Evolutionary conservation across 2,888 invertebrate genomes (phyloP).

Genomic region (Eucera pruinosa): DNA sequence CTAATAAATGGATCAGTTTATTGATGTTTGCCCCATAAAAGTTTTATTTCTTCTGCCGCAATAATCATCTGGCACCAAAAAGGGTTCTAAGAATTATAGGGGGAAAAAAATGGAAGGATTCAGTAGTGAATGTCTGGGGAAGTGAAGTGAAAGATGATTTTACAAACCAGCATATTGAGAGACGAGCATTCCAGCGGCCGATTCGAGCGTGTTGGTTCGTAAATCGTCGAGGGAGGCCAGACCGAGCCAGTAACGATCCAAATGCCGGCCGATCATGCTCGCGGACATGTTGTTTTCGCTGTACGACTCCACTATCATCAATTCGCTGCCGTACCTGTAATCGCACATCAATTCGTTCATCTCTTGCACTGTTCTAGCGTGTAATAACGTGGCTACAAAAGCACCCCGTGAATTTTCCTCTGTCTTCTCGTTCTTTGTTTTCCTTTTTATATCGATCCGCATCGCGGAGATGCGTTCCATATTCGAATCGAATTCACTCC

Average conservation of each 20-base stretch:
- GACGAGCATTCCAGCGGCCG: constrained; percentile 94
- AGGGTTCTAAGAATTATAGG: not conserved
- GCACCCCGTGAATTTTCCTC: not conserved
- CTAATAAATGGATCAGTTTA: no score
- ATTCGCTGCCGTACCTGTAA: constrained; percentile 95
- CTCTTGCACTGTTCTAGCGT: constrained; percentile 24
- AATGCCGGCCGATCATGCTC: constrained; percentile 89
- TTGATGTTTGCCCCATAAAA: no score
- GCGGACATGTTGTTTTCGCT: constrained; percentile 96
- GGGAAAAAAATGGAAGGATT: not conserved
- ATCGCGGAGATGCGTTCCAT: not conserved
- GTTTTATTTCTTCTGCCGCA: no score
- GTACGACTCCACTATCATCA: constrained; percentile 96
- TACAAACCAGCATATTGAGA: constrained; percentile 94
- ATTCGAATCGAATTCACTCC: not conserved
- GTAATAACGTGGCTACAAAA: constrained; percentile 25
- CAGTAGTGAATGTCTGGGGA: not conserved
- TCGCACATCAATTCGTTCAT: constrained; percentile 34
- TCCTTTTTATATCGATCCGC: not conserved
- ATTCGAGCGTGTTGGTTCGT: constrained; percentile 96
- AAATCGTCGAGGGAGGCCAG: constrained; percentile 95
- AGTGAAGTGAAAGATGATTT: constrained; percentile 30
- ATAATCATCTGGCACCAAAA: no score
- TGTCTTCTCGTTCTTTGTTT: not conserved
- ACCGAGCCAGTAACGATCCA: constrained; percentile 94